Percentiles rank a stretch among this genome's conserved stretches.
phyloP scores from a whole-genome alignment of 1,140 invertebrate genomes.

The Lamellibrachia luymesi region DNA sequence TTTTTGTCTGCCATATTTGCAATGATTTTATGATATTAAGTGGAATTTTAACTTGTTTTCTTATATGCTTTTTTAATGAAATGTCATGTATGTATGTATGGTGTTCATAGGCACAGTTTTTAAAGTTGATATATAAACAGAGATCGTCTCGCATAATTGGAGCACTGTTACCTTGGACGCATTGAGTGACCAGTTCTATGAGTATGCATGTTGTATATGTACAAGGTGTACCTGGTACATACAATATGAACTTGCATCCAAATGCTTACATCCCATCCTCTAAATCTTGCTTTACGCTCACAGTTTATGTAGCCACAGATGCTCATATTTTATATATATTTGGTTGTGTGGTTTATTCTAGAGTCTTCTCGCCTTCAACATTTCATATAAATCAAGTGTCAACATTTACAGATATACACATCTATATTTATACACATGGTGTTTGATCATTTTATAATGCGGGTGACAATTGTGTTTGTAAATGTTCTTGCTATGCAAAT shows the following conservation, averaged over 20 bases:
- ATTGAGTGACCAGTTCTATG: not conserved
- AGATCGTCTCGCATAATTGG: not conserved
- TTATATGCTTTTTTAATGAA: not conserved
- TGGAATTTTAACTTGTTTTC: not conserved
- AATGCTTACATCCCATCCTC: not conserved
- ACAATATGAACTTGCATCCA: not conserved
- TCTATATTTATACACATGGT: not conserved
- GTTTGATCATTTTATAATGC: not conserved
- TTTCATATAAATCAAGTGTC: not conserved
- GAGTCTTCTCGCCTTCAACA: not conserved
- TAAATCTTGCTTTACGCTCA: not conserved
- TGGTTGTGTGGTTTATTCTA: not conserved
- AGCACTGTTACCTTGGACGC: not conserved
- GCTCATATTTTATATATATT: not conserved
- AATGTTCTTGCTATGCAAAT: not conserved
- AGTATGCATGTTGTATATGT: not conserved
- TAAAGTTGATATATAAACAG: not conserved
- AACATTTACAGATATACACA: not conserved
- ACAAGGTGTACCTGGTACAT: not conserved
- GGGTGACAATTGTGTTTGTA: not conserved
- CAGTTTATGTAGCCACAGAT: not conserved
- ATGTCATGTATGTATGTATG: not conserved
- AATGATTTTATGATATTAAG: not conserved
- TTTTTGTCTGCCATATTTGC: not conserved
- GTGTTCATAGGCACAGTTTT: not conserved